A percentile compares a stretch with the other conserved stretches of the same genome.
Conservation (phyloP, 53 echinoderm and acorn worm species). For the Zoroaster sp. region DNA sequence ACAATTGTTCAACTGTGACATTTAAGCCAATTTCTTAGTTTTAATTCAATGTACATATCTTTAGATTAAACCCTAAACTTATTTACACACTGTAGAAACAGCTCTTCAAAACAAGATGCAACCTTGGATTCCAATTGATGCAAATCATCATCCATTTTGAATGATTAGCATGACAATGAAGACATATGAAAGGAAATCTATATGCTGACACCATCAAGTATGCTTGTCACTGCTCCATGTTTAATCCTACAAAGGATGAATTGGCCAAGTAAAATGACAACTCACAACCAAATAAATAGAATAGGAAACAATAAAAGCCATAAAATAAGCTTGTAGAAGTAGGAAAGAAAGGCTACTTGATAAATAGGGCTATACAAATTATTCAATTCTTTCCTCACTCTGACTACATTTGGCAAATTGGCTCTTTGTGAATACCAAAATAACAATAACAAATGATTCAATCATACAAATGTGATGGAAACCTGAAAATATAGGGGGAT, state of each 20-base stretch:
- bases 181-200: constrained; percentile 5
- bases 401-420: too few species aligned
- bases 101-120: constrained; percentile 10
- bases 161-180: constrained; percentile 56
- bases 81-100: neutral
- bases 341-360: neutral
- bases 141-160: constrained; percentile 42
- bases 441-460: too few species aligned
- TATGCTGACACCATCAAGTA: constrained; percentile 24
- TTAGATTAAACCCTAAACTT: neutral
- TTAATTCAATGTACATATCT: neutral
- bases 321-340: neutral
- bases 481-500: too few species aligned
- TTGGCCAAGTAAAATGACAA: neutral
- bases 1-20: too few species aligned
- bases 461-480: too few species aligned
- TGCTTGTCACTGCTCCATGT: neutral
- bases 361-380: neutral
- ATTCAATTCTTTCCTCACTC: constrained; percentile 7
- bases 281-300: neutral
- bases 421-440: too few species aligned
- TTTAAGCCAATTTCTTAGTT: too few species aligned
- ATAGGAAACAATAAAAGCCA: constrained; percentile 1
- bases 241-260: neutral
- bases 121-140: constrained; percentile 43